A percentile compares a stretch with the other conserved stretches of the same genome.
These are phyloP conservation scores for Graphium colonna DNA, from an alignment of 2,888 invertebrate genomes.

Conservation along the genomic window DNA sequence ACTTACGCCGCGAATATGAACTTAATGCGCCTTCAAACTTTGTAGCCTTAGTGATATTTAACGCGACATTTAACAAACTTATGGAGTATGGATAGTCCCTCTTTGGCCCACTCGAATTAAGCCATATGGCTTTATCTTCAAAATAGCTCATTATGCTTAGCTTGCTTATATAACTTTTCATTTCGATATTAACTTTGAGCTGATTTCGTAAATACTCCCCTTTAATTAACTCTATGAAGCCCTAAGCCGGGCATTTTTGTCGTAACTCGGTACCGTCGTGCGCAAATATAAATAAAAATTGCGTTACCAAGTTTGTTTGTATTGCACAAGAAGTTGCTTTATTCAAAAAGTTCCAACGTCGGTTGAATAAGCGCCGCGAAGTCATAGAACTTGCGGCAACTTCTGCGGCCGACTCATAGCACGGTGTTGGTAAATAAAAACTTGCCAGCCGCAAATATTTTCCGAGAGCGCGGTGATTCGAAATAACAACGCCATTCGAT, in stretches of 20 bases:
- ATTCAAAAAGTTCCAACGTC: constrained; percentile 17
- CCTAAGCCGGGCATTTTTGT: not conserved
- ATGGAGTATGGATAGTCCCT: not conserved
- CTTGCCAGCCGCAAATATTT: constrained; percentile 11
- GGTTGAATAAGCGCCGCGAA: constrained; percentile 2
- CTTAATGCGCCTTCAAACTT: too few relatives aligned
- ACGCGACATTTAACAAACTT: too few relatives aligned
- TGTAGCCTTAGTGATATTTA: too few relatives aligned
- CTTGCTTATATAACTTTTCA: too few relatives aligned
- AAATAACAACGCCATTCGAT: too few relatives aligned
- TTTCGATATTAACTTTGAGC: too few relatives aligned
- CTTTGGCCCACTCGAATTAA: not conserved
- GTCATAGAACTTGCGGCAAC: constrained; percentile 7
- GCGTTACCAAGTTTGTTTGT: constrained; percentile 9
- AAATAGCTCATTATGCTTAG: too few relatives aligned
- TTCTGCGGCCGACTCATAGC: constrained; percentile 5
- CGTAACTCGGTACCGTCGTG: not conserved
- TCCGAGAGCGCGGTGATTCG: not conserved
- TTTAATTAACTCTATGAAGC: too few relatives aligned
- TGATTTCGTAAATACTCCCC: too few relatives aligned
- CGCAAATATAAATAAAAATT: constrained; percentile 12
- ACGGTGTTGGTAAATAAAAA: constrained; percentile 17
- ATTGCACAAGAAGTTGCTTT: constrained; percentile 14
- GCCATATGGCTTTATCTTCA: too few relatives aligned
- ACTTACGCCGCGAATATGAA: too few relatives aligned